Evolutionary conservation across 2,888 invertebrate species (phyloP).

Genomic region (Caenorhabditis plicata): DNA sequence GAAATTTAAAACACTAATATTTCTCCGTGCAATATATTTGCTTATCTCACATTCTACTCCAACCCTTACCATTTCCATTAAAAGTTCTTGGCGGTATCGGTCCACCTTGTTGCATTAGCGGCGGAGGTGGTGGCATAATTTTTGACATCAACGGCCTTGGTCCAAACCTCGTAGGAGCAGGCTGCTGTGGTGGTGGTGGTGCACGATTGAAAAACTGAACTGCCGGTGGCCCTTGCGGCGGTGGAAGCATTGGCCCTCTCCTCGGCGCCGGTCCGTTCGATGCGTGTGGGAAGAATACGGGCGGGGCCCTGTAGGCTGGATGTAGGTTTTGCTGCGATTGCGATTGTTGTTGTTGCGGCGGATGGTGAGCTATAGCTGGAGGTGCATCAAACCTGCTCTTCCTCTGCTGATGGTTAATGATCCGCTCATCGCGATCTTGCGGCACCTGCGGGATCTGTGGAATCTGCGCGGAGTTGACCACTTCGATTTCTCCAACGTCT

Average conservation of each 20-base stretch:
- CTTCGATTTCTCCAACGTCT: background rate
- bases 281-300: too few relatives aligned
- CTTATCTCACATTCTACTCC: background rate
- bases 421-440: background rate
- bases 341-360: background rate
- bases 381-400: background rate
- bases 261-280: background rate
- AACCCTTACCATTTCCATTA: too few relatives aligned
- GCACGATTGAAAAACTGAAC: too few relatives aligned
- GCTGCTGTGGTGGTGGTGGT: too few relatives aligned
- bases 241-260: background rate
- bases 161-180: too few relatives aligned
- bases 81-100: too few relatives aligned
- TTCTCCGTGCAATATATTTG: background rate
- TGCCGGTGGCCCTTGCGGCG: background rate
- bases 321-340: background rate
- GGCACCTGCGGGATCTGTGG: background rate
- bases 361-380: background rate
- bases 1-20: background rate
- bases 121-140: too few relatives aligned
- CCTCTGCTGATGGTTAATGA: background rate
- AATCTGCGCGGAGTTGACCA: background rate
- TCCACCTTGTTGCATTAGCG: too few relatives aligned
- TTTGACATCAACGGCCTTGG: too few relatives aligned
- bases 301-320: background rate